Conservation (phyloP, 1,140 invertebrate genomes). For the Tetramorium parvispinum region DNA sequence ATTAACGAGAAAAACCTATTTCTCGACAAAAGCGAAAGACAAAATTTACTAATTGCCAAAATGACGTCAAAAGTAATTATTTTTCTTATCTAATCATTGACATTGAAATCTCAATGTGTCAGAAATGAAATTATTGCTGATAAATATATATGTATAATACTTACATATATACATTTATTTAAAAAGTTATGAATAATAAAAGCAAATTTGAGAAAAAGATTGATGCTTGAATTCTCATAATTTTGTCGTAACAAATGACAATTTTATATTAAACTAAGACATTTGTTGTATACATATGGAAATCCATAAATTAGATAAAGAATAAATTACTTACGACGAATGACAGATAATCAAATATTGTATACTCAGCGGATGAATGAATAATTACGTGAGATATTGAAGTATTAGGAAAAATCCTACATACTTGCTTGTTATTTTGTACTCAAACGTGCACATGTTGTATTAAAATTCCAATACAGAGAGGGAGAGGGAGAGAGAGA, state of each 20-base stretch:
- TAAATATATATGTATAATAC: neutral
- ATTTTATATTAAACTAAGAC: neutral
- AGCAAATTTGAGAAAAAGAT: neutral
- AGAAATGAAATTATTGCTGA: neutral
- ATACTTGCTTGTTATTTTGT: neutral
- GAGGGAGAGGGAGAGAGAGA: neutral
- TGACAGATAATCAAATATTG: neutral
- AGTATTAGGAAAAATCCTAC: neutral
- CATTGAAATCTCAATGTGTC: neutral
- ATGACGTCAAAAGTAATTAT: neutral
- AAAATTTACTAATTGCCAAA: neutral
- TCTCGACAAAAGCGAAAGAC: neutral
- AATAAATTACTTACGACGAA: neutral
- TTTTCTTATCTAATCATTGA: too few species aligned
- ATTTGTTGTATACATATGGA: neutral
- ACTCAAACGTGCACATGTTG: neutral
- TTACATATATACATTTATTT: neutral
- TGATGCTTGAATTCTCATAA: neutral
- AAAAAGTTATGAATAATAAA: neutral
- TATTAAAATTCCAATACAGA: constrained; percentile 11
- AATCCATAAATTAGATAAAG: neutral
- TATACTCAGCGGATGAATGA: neutral
- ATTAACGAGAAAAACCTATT: constrained; percentile 4
- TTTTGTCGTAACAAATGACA: constrained; percentile 2
- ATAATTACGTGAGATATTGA: neutral